A percentile compares a stretch with the other conserved stretches of the same genome.
phyloP scores from a whole-genome alignment of 2,888 invertebrate species.

The Oxyscelio sp. region DNA sequence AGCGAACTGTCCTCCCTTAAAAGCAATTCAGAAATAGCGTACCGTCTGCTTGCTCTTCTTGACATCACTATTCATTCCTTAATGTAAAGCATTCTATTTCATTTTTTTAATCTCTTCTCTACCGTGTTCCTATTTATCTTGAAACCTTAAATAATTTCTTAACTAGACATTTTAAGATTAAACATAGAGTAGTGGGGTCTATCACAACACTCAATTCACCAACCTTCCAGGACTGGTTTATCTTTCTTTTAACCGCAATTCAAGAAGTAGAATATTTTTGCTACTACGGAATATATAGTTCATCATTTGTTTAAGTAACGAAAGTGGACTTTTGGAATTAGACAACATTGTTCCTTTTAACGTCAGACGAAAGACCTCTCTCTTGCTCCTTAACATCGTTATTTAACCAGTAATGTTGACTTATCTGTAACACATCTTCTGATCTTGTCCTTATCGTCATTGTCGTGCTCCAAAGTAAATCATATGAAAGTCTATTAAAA shows the following conservation, averaged over 20 bases:
- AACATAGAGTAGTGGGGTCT: conserved; percentile 35
- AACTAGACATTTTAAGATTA: conserved; percentile 57
- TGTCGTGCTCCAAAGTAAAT: too few relatives aligned
- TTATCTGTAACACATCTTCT: conserved; percentile 27
- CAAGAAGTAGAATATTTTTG: conserved; percentile 35
- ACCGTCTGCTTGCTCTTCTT: conserved; percentile 31
- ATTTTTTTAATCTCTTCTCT: conserved; percentile 49
- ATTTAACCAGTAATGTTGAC: neutral
- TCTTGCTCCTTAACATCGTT: conserved; percentile 14
- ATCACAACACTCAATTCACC: conserved; percentile 16
- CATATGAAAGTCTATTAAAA: conserved; percentile 35
- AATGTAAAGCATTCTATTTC: conserved; percentile 66
- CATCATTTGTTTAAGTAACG: conserved; percentile 45
- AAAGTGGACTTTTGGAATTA: conserved; percentile 32
- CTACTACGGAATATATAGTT: conserved; percentile 35
- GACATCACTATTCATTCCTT: conserved; percentile 57
- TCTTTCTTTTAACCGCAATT: conserved; percentile 32
- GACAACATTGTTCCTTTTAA: too few relatives aligned
- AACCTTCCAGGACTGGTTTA: conserved; percentile 38
- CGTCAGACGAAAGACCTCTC: conserved; percentile 1
- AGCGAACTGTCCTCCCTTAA: conserved; percentile 37
- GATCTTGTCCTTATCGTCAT: conserved; percentile 19
- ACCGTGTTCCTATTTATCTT: conserved; percentile 40
- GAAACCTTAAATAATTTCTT: conserved; percentile 32
- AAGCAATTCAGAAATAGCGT: conserved; percentile 51